These are phyloP conservation scores for Abscondita cerata DNA, from an alignment of 2,888 invertebrate genomes.

Conservation along the genomic window DNA sequence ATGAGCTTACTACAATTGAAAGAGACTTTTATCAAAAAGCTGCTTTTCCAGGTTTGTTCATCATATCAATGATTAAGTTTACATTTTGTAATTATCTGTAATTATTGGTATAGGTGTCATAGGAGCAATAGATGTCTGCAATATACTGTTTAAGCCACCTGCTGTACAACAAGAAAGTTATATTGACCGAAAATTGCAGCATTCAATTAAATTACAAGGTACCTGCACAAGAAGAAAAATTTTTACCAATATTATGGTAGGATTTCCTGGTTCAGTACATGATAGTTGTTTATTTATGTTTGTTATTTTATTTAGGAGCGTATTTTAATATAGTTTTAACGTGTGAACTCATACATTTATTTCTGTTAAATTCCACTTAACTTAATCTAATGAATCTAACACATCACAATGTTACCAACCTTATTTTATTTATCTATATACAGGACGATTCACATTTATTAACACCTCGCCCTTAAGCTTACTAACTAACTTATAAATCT, in stretches of 20 bases:
- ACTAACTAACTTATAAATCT: no score
- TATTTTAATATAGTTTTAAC: no score
- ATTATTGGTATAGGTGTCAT: not conserved
- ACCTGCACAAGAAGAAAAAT: not conserved
- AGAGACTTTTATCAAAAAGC: not conserved
- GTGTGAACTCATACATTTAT: no score
- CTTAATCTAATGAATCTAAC: no score
- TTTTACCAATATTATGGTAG: conserved; percentile 4
- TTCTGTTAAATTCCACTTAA: no score
- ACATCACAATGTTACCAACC: no score
- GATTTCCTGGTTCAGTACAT: conserved; percentile 5
- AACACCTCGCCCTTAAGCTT: no score
- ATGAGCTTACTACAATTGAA: conserved; percentile 2
- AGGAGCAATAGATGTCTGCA: conserved; percentile 9
- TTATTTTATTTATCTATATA: no score
- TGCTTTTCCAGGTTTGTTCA: conserved; percentile 2
- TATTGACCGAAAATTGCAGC: conserved; percentile 8
- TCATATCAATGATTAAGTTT: not conserved
- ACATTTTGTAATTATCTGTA: no score
- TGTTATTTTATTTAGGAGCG: no score
- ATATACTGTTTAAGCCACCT: conserved; percentile 7
- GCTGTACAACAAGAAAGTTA: conserved; percentile 6
- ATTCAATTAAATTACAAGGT: not conserved
- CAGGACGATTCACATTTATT: no score
- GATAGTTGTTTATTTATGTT: no score